Base-by-base conservation (phyloP, 2,797 vertebrate species). In the Ambastaia sidthimunki region DNA sequence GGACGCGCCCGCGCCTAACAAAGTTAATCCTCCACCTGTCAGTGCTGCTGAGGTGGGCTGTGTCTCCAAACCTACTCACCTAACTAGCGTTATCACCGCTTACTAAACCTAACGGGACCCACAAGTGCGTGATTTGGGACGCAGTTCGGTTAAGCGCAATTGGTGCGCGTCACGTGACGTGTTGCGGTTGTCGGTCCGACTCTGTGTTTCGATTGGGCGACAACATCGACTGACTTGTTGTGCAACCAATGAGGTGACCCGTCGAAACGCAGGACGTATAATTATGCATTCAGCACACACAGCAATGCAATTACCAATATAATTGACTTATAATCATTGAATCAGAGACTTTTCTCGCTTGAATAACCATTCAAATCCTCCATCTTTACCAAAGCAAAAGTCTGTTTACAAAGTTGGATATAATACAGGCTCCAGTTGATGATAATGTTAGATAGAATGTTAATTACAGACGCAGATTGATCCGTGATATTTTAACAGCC, bases 11-110 rank as follows among this genome's bases (percentile, higher is more conserved):
- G 95, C 93, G 92, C 95, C 95, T 96, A 97, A 96, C 96, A 93
- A 96, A 97, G 96, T 97, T 97, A 96, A 98, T 98, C 95, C 96
- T 96, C 95, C 95, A 97, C 95, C 96, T 98, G 97, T 97, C 97
- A 98, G 94, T 93, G 90, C 91, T 91, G 65, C 82, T 70, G 67
- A 77, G 73, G 76, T 80, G 63, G 73, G 59, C 52, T 50, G 16
- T 52, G 60, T 47, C 44, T 79, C 48, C 60, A 57, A 79, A 57
- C 28, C 77, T 44, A 23, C 28, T 2, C 47, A 71, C 16, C 21
- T n/a, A 54, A 72, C 12, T 72, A 57, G 5, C n/a, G 18, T 13
- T 54, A 37, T 69, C 44, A 28, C 21, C 55, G 70, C 48, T 57
- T 9, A 1, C 28, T 52, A 19, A 62, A 44, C 15, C 4, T 37